Conservation (phyloP, 1,140 invertebrate genomes). For the Eulimnadia texana region DNA sequence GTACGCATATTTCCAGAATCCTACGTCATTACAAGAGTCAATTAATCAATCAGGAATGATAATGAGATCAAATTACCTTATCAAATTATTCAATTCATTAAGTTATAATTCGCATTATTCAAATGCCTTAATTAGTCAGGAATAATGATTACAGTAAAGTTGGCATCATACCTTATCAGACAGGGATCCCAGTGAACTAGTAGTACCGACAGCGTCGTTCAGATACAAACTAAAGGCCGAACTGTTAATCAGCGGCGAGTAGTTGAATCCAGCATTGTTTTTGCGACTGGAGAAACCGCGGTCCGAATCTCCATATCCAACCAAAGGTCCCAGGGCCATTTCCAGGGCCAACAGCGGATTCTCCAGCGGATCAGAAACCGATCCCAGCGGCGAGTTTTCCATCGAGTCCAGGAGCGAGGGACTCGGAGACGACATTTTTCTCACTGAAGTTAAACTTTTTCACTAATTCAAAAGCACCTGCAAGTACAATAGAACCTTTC, state of each 20-base stretch:
- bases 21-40: background rate
- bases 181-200: background rate
- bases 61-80: no score
- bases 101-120: no score
- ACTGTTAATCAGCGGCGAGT: background rate
- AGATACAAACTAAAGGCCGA: slow-evolving; percentile 5
- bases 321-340: slow-evolving; percentile 10
- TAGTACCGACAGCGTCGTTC: background rate
- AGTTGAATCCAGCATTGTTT: background rate
- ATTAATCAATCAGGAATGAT: background rate
- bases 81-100: no score
- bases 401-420: slow-evolving; percentile 13
- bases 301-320: slow-evolving; percentile 4
- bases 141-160: background rate
- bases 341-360: slow-evolving; percentile 11
- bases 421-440: slow-evolving; percentile 12
- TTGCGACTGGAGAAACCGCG: background rate
- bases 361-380: slow-evolving; percentile 11
- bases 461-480: background rate
- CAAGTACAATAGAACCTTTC: no score
- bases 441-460: background rate
- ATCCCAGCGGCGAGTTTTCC: slow-evolving; percentile 13
- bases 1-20: background rate
- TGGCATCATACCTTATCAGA: background rate
- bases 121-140: no score